Evolutionary conservation across 2,113 vertebrate genomes (phyloP), one percentile per base, ranked within the genome.

Genomic region (Antechinus flavipes): DNA sequence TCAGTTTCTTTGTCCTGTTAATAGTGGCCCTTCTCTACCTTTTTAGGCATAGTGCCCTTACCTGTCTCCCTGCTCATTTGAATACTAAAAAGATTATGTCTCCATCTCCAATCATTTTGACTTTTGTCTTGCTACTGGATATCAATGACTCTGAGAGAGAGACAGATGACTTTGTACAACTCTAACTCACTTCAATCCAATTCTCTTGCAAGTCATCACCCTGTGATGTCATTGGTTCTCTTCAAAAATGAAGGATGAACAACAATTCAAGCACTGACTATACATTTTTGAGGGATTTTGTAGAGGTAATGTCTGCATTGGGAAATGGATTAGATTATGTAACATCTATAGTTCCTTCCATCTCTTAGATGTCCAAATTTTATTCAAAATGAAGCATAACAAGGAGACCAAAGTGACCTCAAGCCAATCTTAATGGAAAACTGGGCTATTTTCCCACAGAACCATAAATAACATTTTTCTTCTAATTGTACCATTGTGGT

Each of bases 401-500:
- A 61, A 76, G 61, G 30, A 76, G 30, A 19, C 35, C 30, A 76
- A 84, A 84, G n/a, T 8, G 7, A 0, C 22, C n/a, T 53, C 2
- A 46, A 3, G 61, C 55, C 10, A 42, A n/a, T 96, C 94, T 46
- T 91, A 47, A 76, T 16, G 68, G 90, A 95, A 96, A 96, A 94
- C 19, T 92, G 94, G 94, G 92, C 2, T 42, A 54, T 53, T 89
- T 91, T 47, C 22, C 58, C 76, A 84, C 76, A 30, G 61, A 46
- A 84, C 91, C 53, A 26, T 91, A 61, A 47, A 94, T 53, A 90
- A 90, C 35, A 52, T 91, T 25, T 84, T 95, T 94, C 95, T 96
- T 96, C 16, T 97, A 55, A 93, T 94, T 84, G 42, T 90, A 47
- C 9, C 94, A 91, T 89, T 61, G 53, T 27, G 49, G n/a, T 94